A percentile compares a stretch with the other conserved stretches of the same genome.
These are phyloP conservation scores for Cyprinella venusta DNA, from an alignment of 2,797 vertebrate genomes.

Conservation along the genomic window DNA sequence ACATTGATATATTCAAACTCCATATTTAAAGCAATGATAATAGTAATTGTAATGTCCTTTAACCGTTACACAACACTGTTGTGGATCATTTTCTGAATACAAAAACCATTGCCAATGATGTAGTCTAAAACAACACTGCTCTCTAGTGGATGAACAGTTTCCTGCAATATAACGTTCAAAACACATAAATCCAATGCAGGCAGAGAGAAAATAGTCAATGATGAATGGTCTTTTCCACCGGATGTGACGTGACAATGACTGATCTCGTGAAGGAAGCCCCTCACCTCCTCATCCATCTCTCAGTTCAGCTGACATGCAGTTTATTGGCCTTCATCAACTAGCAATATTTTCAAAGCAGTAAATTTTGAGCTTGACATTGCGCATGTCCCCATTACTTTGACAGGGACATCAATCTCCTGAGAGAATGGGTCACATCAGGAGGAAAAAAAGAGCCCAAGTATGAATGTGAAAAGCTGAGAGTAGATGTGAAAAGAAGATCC, in stretches of 20 bases:
- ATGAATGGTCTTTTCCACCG: not conserved
- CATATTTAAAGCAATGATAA: not conserved
- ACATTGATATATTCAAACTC: not conserved
- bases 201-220: not conserved
- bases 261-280: conserved; percentile 1
- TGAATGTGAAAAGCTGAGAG: not conserved
- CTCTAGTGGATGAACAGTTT: conserved; percentile 2
- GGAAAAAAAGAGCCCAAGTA: not conserved
- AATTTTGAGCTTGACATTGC: conserved; percentile 26
- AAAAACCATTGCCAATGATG: not conserved
- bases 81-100: not conserved
- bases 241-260: not conserved
- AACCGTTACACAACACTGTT: not conserved
- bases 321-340: conserved; percentile 29
- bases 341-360: conserved; percentile 30
- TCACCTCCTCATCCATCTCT: conserved; percentile 32
- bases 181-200: not conserved
- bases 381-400: conserved; percentile 9
- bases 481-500: not conserved
- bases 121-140: not conserved
- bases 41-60: not conserved
- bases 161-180: not conserved
- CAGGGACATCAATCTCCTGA: conserved; percentile 19
- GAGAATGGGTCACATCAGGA: not conserved
- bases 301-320: not conserved